Evolutionary conservation across 2,797 vertebrate genomes (phyloP).

Genomic region (Hoplostethus atlanticus): DNA sequence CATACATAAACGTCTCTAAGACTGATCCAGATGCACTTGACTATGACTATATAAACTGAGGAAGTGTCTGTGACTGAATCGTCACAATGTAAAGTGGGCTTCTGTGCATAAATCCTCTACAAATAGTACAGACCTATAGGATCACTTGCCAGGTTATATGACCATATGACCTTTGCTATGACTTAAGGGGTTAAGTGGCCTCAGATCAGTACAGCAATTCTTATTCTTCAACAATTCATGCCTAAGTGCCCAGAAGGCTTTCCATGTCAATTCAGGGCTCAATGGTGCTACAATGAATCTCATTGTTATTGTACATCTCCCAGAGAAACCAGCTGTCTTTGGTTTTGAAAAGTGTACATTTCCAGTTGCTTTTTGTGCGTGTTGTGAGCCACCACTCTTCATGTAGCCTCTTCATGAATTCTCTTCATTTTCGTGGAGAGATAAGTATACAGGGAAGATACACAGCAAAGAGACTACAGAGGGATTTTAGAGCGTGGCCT

Average conservation of each 20-base stretch:
- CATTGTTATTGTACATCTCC: background rate
- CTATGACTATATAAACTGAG: no score
- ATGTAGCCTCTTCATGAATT: background rate
- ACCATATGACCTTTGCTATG: background rate
- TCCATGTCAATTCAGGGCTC: background rate
- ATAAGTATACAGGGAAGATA: no score
- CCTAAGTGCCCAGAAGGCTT: background rate
- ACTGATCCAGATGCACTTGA: no score
- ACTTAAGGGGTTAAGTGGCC: background rate
- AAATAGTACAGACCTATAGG: background rate
- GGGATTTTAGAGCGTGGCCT: no score
- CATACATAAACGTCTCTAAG: no score
- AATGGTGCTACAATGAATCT: background rate
- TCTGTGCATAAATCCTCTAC: background rate
- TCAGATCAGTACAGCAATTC: background rate
- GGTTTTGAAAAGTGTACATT: background rate
- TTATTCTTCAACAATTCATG: background rate
- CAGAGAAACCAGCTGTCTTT: background rate
- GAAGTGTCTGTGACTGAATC: background rate
- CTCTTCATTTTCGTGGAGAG: no score
- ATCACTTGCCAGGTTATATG: slow-evolving; percentile 1
- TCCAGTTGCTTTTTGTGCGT: background rate
- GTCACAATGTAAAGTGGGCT: background rate
- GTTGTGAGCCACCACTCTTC: background rate
- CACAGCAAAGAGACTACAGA: no score